These are phyloP conservation scores for Caenorhabditis remanei DNA, from an alignment of 1,140 invertebrate genomes.

Conservation along the genomic window DNA sequence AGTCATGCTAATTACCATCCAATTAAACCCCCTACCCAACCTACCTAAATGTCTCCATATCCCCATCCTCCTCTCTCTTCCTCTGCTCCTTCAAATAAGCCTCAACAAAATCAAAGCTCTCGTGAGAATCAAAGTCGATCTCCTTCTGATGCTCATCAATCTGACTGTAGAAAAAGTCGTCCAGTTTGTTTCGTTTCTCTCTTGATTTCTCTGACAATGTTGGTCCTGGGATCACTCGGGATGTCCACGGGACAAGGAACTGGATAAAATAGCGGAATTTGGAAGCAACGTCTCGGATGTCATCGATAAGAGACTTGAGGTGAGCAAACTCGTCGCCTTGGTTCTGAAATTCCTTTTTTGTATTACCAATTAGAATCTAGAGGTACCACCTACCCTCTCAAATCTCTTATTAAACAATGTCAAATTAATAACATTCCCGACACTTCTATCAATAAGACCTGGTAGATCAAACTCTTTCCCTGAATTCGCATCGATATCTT, in stretches of 20 bases:
- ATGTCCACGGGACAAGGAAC: conserved; percentile 20
- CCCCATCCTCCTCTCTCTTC: conserved; percentile 1
- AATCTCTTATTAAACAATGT: conserved; percentile 35
- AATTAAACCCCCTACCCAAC: too few relatives aligned
- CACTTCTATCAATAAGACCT: background rate
- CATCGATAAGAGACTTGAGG: conserved; percentile 1
- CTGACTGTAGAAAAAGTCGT: background rate
- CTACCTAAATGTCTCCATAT: background rate
- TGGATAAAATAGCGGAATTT: conserved; percentile 28
- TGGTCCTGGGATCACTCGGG: background rate
- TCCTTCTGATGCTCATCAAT: conserved; percentile 6
- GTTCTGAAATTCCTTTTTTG: background rate
- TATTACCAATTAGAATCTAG: background rate
- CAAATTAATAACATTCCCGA: conserved; percentile 36
- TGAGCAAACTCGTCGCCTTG: conserved; percentile 14
- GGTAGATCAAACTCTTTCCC: background rate
- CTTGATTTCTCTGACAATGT: conserved; percentile 4
- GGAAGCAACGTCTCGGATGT: background rate
- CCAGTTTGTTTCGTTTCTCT: background rate
- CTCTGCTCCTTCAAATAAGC: conserved; percentile 8
- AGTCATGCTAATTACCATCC: too few relatives aligned
- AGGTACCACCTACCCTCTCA: background rate
- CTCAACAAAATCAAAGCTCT: conserved; percentile 7
- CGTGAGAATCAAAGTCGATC: background rate
- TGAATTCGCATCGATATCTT: background rate